A percentile compares a stretch with the other conserved stretches of the same genome.
Evolutionary conservation across 2,797 vertebrate species (phyloP).

Genomic region (Protosalanx chinensis): DNA sequence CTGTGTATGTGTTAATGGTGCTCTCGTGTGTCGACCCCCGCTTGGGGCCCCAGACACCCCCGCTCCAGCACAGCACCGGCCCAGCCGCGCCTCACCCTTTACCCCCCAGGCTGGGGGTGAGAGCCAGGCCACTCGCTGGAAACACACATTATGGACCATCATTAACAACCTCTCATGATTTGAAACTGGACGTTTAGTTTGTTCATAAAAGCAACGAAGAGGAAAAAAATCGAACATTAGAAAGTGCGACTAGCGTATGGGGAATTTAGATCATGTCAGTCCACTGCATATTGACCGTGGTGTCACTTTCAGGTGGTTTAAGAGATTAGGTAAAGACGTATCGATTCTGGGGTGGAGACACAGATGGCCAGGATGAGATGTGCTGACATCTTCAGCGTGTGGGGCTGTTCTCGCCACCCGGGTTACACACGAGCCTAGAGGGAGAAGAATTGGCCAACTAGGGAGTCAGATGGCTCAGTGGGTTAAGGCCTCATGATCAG

Average conservation of each 20-base stretch:
- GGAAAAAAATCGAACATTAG: neutral
- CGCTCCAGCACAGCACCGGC: neutral
- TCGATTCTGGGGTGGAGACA: slow-evolving; percentile 16
- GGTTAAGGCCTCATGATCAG: too few relatives aligned
- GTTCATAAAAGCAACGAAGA: too few relatives aligned
- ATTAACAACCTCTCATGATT: neutral
- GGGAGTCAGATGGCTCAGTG: neutral
- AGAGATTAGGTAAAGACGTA: slow-evolving; percentile 23
- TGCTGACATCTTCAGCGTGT: slow-evolving; percentile 6
- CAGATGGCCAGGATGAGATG: slow-evolving; percentile 12
- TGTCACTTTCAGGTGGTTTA: slow-evolving; percentile 11
- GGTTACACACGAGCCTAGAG: neutral
- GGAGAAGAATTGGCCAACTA: neutral
- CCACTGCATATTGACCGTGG: slow-evolving; percentile 12
- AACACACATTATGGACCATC: slow-evolving; percentile 1
- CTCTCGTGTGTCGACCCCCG: neutral
- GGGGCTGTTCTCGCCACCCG: neutral
- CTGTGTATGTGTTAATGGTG: slow-evolving; percentile 24
- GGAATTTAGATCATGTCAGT: slow-evolving; percentile 22
- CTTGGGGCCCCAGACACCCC: neutral
- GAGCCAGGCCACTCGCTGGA: slow-evolving; percentile 1
- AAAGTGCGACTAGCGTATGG: slow-evolving; percentile 3
- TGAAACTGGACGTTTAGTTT: slow-evolving; percentile 3
- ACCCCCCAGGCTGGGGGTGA: neutral
- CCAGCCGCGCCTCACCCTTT: neutral